Base-by-base conservation (phyloP, 2,797 vertebrate genomes). In the Sarcophilus harrisii region DNA sequence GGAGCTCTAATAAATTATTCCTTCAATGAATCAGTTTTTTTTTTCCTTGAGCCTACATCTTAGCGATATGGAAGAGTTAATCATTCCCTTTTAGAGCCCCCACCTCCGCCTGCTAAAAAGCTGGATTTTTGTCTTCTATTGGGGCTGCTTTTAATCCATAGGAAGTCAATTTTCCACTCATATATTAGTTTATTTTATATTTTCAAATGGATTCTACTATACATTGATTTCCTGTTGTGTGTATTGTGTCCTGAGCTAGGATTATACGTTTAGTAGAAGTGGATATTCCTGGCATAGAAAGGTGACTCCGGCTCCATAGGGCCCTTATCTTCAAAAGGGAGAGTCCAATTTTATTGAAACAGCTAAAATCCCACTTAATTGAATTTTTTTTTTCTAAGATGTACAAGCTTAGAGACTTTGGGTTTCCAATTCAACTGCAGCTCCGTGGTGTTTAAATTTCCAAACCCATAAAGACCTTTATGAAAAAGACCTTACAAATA, bases 311-410 rank as follows among this genome's bases (percentile, higher is more conserved):
- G 98, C 98, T 98, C 98, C 96, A 98, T 98, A 98, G 98, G 98
- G 98, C 99, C 99, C 99, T 99, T 99, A 99, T 99, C 99, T 99
- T 99, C 98, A 98, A 98, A 98, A 98, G 98, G 99, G 99, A 99
- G 99, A 99, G 99, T 99, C 99, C 99, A 99, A 99, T 99, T 99
- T 99, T 99, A 99, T 99, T 99, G 99, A 99, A 99, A 99, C 99
- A 98, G 99, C 99, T 99, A 99, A 99, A 99, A 99, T 99, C 99
- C 99, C 99, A 99, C 99, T 99, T 99, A 99, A 99, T 99, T 99
- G 99, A 99, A 99, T 99, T 99, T 99, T 99, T 98, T 99, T 99
- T 99, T 99, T 98, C 97, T 98, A 97, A 99, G 99, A 99, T 99
- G 99, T 99, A 99, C 99, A 99, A 99, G 99, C 99, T 99, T 99